Conservation (phyloP, 1,140 invertebrate genomes). For the Apis florea region DNA sequence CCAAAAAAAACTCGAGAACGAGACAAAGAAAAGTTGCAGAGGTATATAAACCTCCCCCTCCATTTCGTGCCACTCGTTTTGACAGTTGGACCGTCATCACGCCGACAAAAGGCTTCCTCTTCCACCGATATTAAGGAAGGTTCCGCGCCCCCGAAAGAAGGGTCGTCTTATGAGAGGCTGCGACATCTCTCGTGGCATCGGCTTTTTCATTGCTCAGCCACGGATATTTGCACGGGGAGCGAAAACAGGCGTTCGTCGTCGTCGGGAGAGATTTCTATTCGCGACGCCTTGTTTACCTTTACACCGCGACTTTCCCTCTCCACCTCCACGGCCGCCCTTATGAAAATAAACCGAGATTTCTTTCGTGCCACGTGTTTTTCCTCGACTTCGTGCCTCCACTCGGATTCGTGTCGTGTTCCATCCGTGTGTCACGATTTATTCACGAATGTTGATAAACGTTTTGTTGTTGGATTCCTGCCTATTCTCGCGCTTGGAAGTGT, state of each 20-base stretch:
- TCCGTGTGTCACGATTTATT: not conserved
- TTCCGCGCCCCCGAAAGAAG: not conserved
- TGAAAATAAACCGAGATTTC: slow-evolving; percentile 41
- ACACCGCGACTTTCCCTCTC: not conserved
- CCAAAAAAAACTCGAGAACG: too few species aligned
- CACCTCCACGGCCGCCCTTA: slow-evolving; percentile 1
- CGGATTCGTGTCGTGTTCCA: not conserved
- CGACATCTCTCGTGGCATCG: slow-evolving; percentile 1
- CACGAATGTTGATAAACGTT: not conserved
- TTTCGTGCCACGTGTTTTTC: slow-evolving; percentile 13
- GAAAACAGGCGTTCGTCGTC: slow-evolving; percentile 6
- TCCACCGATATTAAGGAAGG: slow-evolving; percentile 11
- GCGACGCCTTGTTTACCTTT: not conserved
- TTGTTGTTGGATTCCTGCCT: too few species aligned
- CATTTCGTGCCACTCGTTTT: not conserved
- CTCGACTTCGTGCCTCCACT: not conserved
- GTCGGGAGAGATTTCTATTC: slow-evolving; percentile 20
- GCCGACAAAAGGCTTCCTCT: not conserved
- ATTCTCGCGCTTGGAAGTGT: not conserved
- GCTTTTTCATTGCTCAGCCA: slow-evolving; percentile 23
- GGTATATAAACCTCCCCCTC: accelerated
- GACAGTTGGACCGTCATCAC: not conserved
- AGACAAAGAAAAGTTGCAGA: not conserved
- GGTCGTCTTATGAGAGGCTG: slow-evolving; percentile 6
- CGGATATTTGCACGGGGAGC: slow-evolving; percentile 38